phyloP scores from a whole-genome alignment of 2,888 invertebrate genomes.

The Tiphia femorata region DNA sequence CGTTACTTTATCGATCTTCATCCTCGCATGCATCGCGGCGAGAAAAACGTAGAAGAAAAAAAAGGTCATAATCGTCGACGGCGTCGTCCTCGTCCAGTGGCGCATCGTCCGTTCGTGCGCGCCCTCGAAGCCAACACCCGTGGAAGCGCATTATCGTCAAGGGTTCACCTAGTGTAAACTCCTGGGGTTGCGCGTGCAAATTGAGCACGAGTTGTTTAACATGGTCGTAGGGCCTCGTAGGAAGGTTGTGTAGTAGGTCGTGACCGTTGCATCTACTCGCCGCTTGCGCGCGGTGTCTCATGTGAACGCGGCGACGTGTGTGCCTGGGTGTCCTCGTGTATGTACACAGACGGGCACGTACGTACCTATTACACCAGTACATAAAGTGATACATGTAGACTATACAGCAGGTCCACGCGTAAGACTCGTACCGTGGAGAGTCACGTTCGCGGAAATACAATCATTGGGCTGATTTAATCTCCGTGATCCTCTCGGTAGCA shows the following conservation, averaged over 20 bases:
- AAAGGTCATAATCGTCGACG: slow-evolving; percentile 27
- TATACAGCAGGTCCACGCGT: not conserved
- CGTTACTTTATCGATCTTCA: slow-evolving; percentile 7
- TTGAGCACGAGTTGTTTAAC: slow-evolving; percentile 53
- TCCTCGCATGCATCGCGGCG: slow-evolving; percentile 17
- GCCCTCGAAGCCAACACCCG: slow-evolving; percentile 31
- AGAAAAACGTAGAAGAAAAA: no score
- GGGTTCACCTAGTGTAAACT: slow-evolving; percentile 49
- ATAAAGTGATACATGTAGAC: no score
- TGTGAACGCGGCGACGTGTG: no score
- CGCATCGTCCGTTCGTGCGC: slow-evolving; percentile 26
- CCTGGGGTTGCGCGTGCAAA: slow-evolving; percentile 49
- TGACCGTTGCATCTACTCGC: slow-evolving; percentile 27
- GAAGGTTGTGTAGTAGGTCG: slow-evolving; percentile 32
- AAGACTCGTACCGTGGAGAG: slow-evolving; percentile 15
- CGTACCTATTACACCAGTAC: not conserved
- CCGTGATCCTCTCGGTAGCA: slow-evolving; percentile 32
- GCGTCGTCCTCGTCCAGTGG: slow-evolving; percentile 16
- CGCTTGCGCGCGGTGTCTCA: not conserved
- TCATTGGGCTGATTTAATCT: slow-evolving; percentile 49
- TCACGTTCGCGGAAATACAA: slow-evolving; percentile 51
- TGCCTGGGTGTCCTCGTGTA: not conserved
- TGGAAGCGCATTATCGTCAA: slow-evolving; percentile 48
- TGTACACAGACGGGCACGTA: not conserved
- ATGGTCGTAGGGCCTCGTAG: slow-evolving; percentile 43